Percentiles rank a stretch among this genome's conserved stretches.
phyloP scores from a whole-genome alignment of 2,113 vertebrate genomes.

The Solea solea region DNA sequence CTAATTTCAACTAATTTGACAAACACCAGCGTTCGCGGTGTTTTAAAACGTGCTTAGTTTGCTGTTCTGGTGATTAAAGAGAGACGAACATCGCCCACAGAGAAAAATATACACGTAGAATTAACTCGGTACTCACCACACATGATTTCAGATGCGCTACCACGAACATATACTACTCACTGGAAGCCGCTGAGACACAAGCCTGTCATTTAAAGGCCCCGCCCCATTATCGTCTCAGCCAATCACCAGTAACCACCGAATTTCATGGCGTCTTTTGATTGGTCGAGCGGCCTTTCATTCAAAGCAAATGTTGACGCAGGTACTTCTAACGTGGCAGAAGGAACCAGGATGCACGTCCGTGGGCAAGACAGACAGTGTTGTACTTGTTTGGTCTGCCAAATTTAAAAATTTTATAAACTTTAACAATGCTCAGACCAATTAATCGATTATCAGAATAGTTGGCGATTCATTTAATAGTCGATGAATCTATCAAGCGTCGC shows the following conservation, averaged over 20 bases:
- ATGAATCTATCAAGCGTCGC: too few relatives aligned
- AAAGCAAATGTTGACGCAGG: conserved; percentile 35
- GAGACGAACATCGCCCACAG: accelerated
- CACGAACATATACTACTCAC: conserved; percentile 42
- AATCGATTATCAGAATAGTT: too few relatives aligned
- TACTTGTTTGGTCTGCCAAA: too few relatives aligned
- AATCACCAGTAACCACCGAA: conserved; percentile 26
- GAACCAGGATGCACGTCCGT: conserved; percentile 59
- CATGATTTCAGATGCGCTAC: conserved; percentile 71
- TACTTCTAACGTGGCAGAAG: conserved; percentile 79
- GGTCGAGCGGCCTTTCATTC: conserved; percentile 57
- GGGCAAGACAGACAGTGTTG: neutral
- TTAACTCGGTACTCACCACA: conserved; percentile 78
- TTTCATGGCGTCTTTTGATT: conserved; percentile 57
- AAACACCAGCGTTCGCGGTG: neutral
- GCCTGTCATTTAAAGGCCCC: conserved; percentile 41
- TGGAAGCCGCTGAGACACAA: conserved; percentile 26
- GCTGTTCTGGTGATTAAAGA: accelerated
- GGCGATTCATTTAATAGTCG: too few relatives aligned
- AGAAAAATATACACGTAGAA: neutral
- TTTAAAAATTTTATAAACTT: too few relatives aligned
- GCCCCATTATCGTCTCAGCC: conserved; percentile 30
- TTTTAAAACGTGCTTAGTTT: too few relatives aligned
- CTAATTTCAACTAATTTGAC: conserved; percentile 27
- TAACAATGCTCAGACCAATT: too few relatives aligned